These are phyloP conservation scores for Cryptotermes secundus DNA, from an alignment of 1,140 invertebrate species.

Conservation along the genomic window DNA sequence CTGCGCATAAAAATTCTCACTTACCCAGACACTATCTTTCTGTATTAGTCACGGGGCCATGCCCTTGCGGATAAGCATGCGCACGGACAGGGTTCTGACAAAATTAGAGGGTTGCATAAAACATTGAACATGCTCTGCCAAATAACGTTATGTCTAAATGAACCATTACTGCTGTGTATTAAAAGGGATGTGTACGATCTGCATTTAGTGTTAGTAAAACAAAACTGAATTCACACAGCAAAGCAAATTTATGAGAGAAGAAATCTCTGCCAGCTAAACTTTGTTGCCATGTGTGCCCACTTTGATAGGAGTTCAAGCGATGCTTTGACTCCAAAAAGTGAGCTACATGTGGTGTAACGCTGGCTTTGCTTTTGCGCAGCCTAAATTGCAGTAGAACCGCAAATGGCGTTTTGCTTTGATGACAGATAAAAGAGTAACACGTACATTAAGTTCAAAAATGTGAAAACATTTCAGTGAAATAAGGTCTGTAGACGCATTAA, in stretches of 20 bases:
- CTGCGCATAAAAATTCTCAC: neutral
- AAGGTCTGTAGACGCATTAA: no score
- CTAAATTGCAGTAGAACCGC: no score
- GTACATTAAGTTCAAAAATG: no score
- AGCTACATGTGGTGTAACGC: neutral
- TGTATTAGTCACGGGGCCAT: neutral
- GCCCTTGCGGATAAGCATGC: neutral
- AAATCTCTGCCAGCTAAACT: neutral
- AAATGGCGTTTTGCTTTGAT: no score
- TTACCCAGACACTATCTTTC: neutral
- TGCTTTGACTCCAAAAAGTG: neutral
- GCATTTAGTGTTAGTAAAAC: neutral
- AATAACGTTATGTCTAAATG: neutral
- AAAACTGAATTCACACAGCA: neutral
- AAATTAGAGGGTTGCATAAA: neutral
- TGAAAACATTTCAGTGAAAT: no score
- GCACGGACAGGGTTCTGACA: neutral
- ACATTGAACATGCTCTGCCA: neutral
- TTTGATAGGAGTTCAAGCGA: neutral
- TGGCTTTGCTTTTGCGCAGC: neutral
- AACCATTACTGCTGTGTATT: neutral
- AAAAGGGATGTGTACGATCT: neutral
- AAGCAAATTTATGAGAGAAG: neutral
- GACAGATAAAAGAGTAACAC: no score
- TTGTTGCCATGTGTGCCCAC: neutral